A percentile compares a stretch with the other conserved stretches of the same genome.
These are phyloP conservation scores for Ostrea denselamellosa DNA, from an alignment of 1,140 invertebrate species.

Conservation along the genomic window DNA sequence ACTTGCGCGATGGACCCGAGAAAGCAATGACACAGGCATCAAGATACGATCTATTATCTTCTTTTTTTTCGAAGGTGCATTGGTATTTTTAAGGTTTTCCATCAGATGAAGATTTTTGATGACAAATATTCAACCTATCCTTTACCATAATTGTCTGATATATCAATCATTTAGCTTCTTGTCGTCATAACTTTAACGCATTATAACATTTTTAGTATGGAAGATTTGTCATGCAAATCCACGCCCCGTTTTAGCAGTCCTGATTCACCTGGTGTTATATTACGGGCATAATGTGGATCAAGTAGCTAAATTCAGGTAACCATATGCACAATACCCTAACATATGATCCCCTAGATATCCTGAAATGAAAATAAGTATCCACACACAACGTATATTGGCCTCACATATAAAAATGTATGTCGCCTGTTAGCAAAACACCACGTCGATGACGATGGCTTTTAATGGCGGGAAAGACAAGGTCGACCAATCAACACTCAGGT, in stretches of 20 bases:
- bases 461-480: slow-evolving; percentile 59
- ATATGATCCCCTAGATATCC: not conserved
- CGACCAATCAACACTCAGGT: slow-evolving; percentile 59
- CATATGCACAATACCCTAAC: not conserved
- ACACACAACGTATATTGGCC: not conserved
- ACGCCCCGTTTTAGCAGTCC: not conserved
- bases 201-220: not conserved
- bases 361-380: slow-evolving; percentile 26
- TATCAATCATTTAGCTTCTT: slow-evolving; percentile 10
- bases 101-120: not conserved
- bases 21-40: not conserved
- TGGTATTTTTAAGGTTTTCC: not conserved
- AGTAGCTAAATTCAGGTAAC: slow-evolving; percentile 8
- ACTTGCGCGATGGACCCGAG: not conserved
- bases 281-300: slow-evolving; percentile 21
- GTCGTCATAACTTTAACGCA: slow-evolving; percentile 29
- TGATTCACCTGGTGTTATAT: not conserved
- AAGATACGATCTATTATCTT: not conserved
- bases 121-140: slow-evolving; percentile 35
- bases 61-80: not conserved
- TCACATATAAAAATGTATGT: not conserved
- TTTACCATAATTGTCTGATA: not conserved
- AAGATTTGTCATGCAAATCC: slow-evolving; percentile 37
- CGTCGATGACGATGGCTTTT: slow-evolving; percentile 56
- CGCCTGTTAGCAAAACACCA: slow-evolving; percentile 40